Evolutionary conservation across 2,797 vertebrate genomes (phyloP).

Genomic region (Phrynocephalus forsythii): DNA sequence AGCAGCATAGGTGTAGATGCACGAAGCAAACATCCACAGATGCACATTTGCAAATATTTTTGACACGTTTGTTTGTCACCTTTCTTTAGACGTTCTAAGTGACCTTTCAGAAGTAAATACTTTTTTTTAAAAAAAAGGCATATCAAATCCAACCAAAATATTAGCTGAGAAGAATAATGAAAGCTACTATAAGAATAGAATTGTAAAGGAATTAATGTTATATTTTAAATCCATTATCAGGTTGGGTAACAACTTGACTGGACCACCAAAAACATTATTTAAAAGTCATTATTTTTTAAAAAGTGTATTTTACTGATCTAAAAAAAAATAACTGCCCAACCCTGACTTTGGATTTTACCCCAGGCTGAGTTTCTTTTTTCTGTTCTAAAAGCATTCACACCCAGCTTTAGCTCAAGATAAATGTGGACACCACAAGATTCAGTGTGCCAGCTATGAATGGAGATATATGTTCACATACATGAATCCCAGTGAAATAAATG

Average conservation of each 20-base stretch:
- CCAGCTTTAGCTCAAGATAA: neutral
- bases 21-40: too few species aligned
- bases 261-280: too few species aligned
- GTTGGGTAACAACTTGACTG: too few species aligned
- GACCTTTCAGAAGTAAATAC: neutral
- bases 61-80: neutral
- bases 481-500: neutral
- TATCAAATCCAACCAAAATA: neutral
- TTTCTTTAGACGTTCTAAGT: neutral
- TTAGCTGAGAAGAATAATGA: neutral
- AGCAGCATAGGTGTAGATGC: neutral
- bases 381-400: neutral
- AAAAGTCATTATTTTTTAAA: too few species aligned
- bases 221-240: neutral
- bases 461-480: neutral
- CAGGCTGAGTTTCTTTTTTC: too few species aligned
- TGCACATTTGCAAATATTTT: neutral
- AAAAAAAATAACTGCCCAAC: too few species aligned
- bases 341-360: too few species aligned
- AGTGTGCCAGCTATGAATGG: neutral
- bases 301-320: too few species aligned
- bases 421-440: too few species aligned
- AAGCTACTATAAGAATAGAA: neutral
- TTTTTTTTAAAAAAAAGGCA: neutral
- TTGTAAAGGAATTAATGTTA: neutral